These are phyloP conservation scores for Palloptera scutellata DNA, from an alignment of 2,888 invertebrate species.

Conservation along the genomic window DNA sequence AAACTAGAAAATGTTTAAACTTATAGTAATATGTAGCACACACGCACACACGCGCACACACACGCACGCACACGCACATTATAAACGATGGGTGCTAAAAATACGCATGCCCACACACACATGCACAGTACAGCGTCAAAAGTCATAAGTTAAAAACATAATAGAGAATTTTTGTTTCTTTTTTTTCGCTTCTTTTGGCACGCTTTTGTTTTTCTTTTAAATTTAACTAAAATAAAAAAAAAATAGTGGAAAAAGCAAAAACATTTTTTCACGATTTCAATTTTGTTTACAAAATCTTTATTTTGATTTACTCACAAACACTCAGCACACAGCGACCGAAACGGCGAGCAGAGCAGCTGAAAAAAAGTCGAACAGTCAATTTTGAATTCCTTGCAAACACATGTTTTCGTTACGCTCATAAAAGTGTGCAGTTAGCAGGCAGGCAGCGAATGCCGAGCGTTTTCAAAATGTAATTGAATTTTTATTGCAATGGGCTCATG, in stretches of 20 bases:
- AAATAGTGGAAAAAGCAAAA: background rate
- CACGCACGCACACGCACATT: background rate
- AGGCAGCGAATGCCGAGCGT: background rate
- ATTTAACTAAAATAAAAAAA: background rate
- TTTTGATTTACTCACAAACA: background rate
- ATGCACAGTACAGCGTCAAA: background rate
- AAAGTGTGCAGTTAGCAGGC: background rate
- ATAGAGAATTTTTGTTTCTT: slow-evolving; percentile 3
- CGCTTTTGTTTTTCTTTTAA: background rate
- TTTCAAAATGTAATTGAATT: slow-evolving; percentile 47
- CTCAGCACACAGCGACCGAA: too few species aligned
- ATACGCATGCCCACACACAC: background rate
- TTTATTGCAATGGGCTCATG: slow-evolving; percentile 50
- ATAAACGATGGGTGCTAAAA: background rate
- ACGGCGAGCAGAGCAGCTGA: too few species aligned
- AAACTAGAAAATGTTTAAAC: background rate
- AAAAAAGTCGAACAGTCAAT: too few species aligned
- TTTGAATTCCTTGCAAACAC: slow-evolving; percentile 5
- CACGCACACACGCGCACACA: background rate
- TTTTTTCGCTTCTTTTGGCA: background rate
- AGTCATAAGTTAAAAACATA: background rate
- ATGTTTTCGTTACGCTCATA: slow-evolving; percentile 12
- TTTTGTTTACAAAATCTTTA: background rate
- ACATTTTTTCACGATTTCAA: background rate
- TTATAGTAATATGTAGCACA: background rate